Conservation (phyloP, 2,888 invertebrate genomes). For the Drosophila mettleri region DNA sequence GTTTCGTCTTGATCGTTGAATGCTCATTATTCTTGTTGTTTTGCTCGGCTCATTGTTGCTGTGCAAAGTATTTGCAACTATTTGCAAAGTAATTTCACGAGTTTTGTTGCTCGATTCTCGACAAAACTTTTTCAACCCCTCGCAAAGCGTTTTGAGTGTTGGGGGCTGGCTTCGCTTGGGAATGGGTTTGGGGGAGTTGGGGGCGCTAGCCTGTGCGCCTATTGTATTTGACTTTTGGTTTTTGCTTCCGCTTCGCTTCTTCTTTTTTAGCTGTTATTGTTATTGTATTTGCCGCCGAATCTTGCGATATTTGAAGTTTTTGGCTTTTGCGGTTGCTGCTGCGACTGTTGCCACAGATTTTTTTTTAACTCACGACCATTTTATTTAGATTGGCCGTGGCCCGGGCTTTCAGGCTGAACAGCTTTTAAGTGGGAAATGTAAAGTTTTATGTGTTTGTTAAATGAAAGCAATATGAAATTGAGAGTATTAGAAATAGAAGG, state of each 20-base stretch:
- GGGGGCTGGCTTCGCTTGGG: no score
- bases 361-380: slow-evolving; percentile 6
- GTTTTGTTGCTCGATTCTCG: slow-evolving; percentile 68
- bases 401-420: neutral
- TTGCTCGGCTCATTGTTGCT: slow-evolving; percentile 21
- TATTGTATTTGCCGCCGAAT: slow-evolving; percentile 59
- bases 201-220: slow-evolving; percentile 9
- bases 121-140: slow-evolving; percentile 38
- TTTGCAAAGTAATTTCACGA: slow-evolving; percentile 71
- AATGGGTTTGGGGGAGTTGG: neutral
- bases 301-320: slow-evolving; percentile 64
- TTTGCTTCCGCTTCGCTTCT: slow-evolving; percentile 24
- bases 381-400: slow-evolving; percentile 30
- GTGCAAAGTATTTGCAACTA: slow-evolving; percentile 59
- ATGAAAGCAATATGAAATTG: slow-evolving; percentile 19
- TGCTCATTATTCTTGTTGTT: slow-evolving; percentile 65
- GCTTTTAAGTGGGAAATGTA: slow-evolving; percentile 2
- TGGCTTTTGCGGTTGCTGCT: slow-evolving; percentile 55
- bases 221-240: slow-evolving; percentile 33
- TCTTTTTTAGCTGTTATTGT: slow-evolving; percentile 39
- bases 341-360: neutral
- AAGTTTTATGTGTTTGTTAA: slow-evolving; percentile 5
- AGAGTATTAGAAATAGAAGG: neutral
- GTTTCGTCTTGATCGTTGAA: slow-evolving; percentile 44
- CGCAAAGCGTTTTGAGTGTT: slow-evolving; percentile 11